Base-by-base conservation (phyloP, 2,797 vertebrate species). In the Bovichtus variegatus region DNA sequence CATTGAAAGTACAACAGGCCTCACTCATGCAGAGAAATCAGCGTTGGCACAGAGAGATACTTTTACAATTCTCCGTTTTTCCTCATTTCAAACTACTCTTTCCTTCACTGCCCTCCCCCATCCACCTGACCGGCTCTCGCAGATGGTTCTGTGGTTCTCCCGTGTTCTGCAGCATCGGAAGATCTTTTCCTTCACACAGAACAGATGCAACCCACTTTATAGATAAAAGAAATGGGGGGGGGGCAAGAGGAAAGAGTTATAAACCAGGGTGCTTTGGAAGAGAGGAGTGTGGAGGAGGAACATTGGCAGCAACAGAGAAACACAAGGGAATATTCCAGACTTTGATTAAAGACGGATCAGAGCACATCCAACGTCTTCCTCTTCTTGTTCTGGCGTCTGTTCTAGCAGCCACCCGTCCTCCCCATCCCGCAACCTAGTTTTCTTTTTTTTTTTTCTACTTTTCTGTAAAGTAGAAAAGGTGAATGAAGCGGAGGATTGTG, bases 321-420 rank as follows among this genome's bases (percentile, higher is more conserved):
- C 46, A 74, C 53, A 55, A 53, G 18, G 51, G 77, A 90, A 92
- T 88, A 88, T 79, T 83, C 71, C 36, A n/a, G 18, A 70, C 62
- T 89, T 84, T 83, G 87, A 93, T 92, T 88, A 91, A 88, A 87
- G 57, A 62, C 21, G 9, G 62, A 86, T 82, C 79, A 83, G 60
- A 87, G 78, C 65, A 49, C 51, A 60, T 70, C 21, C 55, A 25
- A 31, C 13, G 11, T 68, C 69, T 59, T 70, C 46, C 54, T 65
- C 62, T 77, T 70, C 67, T 70, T 73, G 25, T 68, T 75, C 60
- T 73, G 41, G 27, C 53, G 50, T 70, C 73, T 76, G 73, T 69
- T 75, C 67, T 7, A 50, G 58, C 65, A 83, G 54, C 51, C 51
- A 9, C 61, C 68, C 62, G 4, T 59, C 64, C 63, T 69, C 61